Evolutionary conservation across 2,797 vertebrate genomes (phyloP), one percentile per base, ranked within the genome.

Genomic region (Erpetoichthys calabaricus): DNA sequence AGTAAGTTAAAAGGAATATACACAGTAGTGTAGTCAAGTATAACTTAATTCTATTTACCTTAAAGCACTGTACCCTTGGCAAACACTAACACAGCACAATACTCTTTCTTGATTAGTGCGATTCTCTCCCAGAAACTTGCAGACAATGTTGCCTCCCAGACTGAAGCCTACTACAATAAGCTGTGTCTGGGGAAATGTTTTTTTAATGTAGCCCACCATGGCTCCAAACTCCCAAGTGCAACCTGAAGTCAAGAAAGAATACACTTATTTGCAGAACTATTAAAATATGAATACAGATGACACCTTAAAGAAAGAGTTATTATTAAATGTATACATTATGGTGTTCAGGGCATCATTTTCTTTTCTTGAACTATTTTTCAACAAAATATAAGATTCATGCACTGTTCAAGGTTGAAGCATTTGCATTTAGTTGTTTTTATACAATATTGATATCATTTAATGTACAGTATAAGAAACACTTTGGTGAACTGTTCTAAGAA

Each of bases 141-240:
- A 99, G 7, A 97, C 94, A 0, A 99, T 99, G 76, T 98, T 99
- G 9, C 96, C 95, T 1, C 96, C 95, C 56, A 99, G 82, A 68
- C 95, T 98, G 76, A 99, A 98, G 67, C 96, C 96, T 60, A 98
- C 89, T 0, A 97, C 91, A 0, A 94, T 87, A 60, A 99, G 78
- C 70, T 89, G 86, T 44, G 89, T 92, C 68, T 94, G 84, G 55
- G 88, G 89, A 59, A 88, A 93, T 0, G 79, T 71, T 73, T 88
- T 91, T 80, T 88, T 96, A 61, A 99, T 96, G 80, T 91, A 91
- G 68, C 82, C 89, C 5, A 98, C 95, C 96, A 99, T 99, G 60
- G 94, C 82, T 6, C 88, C 80, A 60, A 94, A 99, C 67, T 98
- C 96, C 95, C 96, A 99, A 0, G 94, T 98, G 67, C 94, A 99